Evolutionary conservation across 2,888 invertebrate genomes (phyloP).

Genomic region (Callyntrura guangdongensis): DNA sequence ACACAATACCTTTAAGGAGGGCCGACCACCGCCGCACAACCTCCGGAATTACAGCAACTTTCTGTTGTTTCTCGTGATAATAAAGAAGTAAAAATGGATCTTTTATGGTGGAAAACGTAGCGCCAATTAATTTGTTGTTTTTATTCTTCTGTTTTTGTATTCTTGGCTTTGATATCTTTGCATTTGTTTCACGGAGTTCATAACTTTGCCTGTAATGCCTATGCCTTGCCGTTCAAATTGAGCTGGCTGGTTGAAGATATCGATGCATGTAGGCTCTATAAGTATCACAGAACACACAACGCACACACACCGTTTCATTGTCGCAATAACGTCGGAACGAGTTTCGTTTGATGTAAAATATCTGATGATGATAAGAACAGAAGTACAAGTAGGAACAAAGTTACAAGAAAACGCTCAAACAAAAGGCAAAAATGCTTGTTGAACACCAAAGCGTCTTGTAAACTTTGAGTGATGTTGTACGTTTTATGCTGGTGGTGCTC

Average conservation of each 20-base stretch:
- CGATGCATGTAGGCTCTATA: no score
- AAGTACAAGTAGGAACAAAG: not conserved
- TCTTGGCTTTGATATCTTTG: not conserved
- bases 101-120: constrained; percentile 41
- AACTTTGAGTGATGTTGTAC: not conserved
- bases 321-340: constrained; percentile 76
- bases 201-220: not conserved
- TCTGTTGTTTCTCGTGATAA: constrained; percentile 36
- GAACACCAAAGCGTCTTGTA: not conserved
- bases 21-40: constrained; percentile 27
- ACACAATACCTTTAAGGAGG: not conserved
- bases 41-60: not conserved
- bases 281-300: not conserved
- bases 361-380: constrained; percentile 66
- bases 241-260: no score
- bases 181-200: not conserved
- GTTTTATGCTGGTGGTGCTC: not conserved
- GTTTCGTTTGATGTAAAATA: constrained; percentile 70
- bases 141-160: not conserved
- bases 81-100: constrained; percentile 33
- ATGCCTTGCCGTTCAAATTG: constrained; percentile 23
- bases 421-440: constrained; percentile 13
- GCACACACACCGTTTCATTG: constrained; percentile 43
- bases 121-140: constrained; percentile 59
- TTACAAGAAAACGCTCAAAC: constrained; percentile 22